Conservation (phyloP, 2,113 vertebrate genomes). For the Halcyon senegalensis region DNA sequence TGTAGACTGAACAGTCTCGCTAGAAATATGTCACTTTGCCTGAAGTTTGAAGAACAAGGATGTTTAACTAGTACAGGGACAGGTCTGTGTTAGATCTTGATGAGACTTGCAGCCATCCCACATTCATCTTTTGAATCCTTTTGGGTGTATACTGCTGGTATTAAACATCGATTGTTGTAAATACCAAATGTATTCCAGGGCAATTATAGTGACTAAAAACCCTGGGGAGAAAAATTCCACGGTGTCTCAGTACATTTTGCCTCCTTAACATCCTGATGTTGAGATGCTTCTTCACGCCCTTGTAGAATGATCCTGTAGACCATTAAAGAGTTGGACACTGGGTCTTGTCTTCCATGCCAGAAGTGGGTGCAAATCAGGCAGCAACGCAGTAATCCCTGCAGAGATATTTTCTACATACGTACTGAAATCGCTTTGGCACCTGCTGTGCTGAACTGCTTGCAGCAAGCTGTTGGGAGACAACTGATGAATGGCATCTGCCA, state of each 20-base stretch:
- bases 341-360: background rate
- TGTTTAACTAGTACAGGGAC: background rate
- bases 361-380: background rate
- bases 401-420: background rate
- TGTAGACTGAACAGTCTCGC: background rate
- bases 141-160: background rate
- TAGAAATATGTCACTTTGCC: slow-evolving; percentile 38
- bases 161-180: slow-evolving; percentile 26
- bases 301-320: background rate
- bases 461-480: background rate
- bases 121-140: background rate
- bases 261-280: background rate
- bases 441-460: background rate
- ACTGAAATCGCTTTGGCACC: background rate
- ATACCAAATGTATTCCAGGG: background rate
- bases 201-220: background rate
- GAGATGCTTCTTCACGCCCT: background rate
- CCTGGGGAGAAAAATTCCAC: background rate
- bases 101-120: slow-evolving; percentile 27
- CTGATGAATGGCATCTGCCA: background rate
- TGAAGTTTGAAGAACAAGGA: background rate
- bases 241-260: background rate
- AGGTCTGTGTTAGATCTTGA: background rate
- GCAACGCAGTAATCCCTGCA: background rate
- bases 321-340: background rate